These are phyloP conservation scores for Trissolcus brochymenae DNA, from an alignment of 2,888 invertebrate species.

Conservation along the genomic window DNA sequence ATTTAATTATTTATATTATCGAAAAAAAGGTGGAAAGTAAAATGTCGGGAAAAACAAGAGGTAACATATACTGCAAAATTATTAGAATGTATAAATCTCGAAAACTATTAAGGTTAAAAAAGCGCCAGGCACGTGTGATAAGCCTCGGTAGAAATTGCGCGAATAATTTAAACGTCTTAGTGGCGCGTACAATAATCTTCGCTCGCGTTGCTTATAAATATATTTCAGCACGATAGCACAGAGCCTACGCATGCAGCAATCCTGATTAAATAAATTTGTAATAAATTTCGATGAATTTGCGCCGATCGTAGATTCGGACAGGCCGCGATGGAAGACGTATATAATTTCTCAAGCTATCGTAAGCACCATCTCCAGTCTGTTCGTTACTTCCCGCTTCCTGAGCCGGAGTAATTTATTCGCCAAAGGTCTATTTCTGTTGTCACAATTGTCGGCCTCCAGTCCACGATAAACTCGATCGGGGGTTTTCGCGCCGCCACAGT, in stretches of 20 bases:
- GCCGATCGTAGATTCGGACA: constrained; percentile 41
- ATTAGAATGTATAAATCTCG: constrained; percentile 40
- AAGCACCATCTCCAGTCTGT: constrained; percentile 43
- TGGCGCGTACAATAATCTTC: constrained; percentile 42
- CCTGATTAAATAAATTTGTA: constrained; percentile 52
- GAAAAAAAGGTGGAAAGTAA: constrained; percentile 5
- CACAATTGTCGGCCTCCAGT: constrained; percentile 31
- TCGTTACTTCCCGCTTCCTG: constrained; percentile 54
- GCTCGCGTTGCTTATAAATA: constrained; percentile 31
- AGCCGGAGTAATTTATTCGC: constrained; percentile 50
- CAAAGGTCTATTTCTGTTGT: constrained; percentile 46
- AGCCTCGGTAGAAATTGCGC: constrained; percentile 16
- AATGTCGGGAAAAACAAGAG: not conserved
- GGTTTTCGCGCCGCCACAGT: constrained; percentile 41
- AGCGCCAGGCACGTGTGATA: constrained; percentile 26
- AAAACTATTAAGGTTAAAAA: constrained; percentile 20
- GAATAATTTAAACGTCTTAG: constrained; percentile 40
- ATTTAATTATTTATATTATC: no score
- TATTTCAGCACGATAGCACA: constrained; percentile 30
- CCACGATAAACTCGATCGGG: constrained; percentile 12
- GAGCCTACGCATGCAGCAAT: constrained; percentile 38
- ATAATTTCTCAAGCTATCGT: constrained; percentile 46
- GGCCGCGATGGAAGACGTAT: constrained; percentile 45
- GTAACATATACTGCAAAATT: constrained; percentile 32
- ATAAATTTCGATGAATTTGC: constrained; percentile 52